Conservation (phyloP, 2,113 vertebrate species). For the Mustela lutreola region DNA sequence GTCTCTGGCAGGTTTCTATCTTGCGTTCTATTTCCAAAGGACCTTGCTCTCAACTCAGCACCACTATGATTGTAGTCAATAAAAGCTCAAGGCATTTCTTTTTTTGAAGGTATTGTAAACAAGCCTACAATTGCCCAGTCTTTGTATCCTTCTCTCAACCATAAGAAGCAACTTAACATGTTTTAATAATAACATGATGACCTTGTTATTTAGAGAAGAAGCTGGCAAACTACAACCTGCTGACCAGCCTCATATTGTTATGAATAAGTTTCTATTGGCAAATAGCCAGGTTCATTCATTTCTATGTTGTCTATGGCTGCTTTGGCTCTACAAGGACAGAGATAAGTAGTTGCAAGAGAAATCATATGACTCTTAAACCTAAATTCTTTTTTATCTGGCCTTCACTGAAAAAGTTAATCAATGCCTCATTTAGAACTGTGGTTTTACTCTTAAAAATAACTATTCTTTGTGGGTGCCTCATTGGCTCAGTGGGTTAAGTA, state of each 20-base stretch:
- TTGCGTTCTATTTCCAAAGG: not conserved
- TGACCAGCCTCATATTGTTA: not conserved
- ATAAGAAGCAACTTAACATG: not conserved
- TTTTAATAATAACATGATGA: not conserved
- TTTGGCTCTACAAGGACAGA: not conserved
- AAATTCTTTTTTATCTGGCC: not conserved
- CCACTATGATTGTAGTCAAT: not conserved
- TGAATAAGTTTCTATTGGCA: slow-evolving; percentile 15
- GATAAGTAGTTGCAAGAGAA: not conserved
- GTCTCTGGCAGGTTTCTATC: not conserved
- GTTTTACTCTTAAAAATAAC: not conserved
- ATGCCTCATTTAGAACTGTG: not conserved
- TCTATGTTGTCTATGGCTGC: not conserved
- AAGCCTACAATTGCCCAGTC: not conserved
- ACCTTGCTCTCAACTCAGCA: not conserved
- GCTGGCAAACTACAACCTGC: not conserved
- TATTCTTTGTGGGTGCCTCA: not conserved
- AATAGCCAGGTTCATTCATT: not conserved
- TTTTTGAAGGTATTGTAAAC: not conserved
- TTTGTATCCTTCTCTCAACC: not conserved
- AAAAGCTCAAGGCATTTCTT: not conserved
- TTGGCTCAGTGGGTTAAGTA: too few relatives aligned
- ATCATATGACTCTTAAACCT: not conserved
- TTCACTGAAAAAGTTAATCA: not conserved
- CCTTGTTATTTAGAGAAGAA: slow-evolving; percentile 14